phyloP scores from a whole-genome alignment of 1,140 invertebrate species.

The Phymorhynchus buccinoides region DNA sequence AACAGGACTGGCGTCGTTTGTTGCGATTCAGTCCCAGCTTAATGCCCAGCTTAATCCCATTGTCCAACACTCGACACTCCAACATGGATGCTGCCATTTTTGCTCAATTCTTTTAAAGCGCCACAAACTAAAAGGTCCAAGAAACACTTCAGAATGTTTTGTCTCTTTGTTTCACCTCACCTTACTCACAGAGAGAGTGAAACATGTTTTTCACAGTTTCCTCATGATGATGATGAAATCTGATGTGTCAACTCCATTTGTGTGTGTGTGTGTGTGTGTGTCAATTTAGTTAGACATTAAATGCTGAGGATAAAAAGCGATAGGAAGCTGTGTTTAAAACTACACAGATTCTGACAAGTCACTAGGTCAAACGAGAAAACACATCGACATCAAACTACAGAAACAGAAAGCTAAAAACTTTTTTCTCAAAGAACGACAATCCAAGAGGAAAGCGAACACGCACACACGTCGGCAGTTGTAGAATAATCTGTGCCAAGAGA shows the following conservation, averaged over 20 bases:
- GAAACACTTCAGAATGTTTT: not conserved
- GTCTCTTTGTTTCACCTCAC: not conserved
- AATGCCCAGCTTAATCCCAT: slow-evolving; percentile 37
- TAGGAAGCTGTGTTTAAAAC: not conserved
- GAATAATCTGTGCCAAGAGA: slow-evolving; percentile 1
- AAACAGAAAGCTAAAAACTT: slow-evolving; percentile 18
- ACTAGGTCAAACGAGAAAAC: not conserved
- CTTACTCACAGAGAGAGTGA: not conserved
- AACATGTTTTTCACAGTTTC: not conserved
- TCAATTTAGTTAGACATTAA: too few relatives aligned
- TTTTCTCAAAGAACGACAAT: not conserved
- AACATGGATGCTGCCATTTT: slow-evolving; percentile 27
- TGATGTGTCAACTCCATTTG: too few relatives aligned
- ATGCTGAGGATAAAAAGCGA: too few relatives aligned
- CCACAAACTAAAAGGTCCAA: not conserved
- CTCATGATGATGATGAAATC: not conserved
- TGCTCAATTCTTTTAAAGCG: too few relatives aligned
- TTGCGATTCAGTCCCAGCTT: slow-evolving; percentile 24
- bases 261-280: too few relatives aligned
- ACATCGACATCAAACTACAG: not conserved
- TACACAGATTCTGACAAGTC: not conserved
- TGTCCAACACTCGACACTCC: slow-evolving; percentile 35
- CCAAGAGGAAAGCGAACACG: not conserved
- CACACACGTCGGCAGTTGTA: not conserved
- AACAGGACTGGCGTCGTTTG: slow-evolving; percentile 3